Base-by-base conservation (phyloP, 2,797 vertebrate genomes). In the Lagorchestes hirsutus region DNA sequence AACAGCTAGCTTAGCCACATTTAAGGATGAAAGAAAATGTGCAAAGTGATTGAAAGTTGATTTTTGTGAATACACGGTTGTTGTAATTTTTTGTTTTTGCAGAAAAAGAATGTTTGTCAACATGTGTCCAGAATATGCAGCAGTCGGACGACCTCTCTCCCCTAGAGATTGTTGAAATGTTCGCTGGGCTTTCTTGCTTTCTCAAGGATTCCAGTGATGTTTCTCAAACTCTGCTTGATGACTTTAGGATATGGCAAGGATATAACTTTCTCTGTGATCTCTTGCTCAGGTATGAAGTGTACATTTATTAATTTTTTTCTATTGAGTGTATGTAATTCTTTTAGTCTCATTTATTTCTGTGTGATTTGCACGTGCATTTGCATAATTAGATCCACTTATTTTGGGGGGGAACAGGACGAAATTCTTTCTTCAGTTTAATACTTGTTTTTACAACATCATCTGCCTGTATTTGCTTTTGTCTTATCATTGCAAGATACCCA, bases 131-230 rank as follows among this genome's bases (percentile, higher is more conserved):
- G 98, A 99, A 99, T 98, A 99, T 99, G 99, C 99, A 99, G 98
- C 99, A 99, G 97, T 99, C 99, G 0, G 99, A 99, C 55, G 99
- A 99, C 97, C 99, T 99, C 94, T 99, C 99, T 50, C 99, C 99
- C 0, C 97, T 99, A 97, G 99, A 99, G 99, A 99, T 99, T n/a
- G 99, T 99, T 93, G 99, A 99, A 98, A 99, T 99, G 99, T 99
- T 99, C 96, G 99, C 99, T 82, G 99, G 99, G 40, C 99, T 99
- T 94, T 99, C 99, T 96, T 99, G 99, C 98, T 99, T 99, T 98
- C 99, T 99, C 95, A 99, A 99, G 98, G 99, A 99, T 98, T 99
- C 99, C 97, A 99, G 99, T 95, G 99, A 99, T 92, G 99, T 99
- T 93, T 99, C 99, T 0, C 99, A 99, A 98, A 99, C 99, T 0